These are phyloP conservation scores for Prietella phreatophila DNA, from an alignment of 2,113 vertebrate species.

Conservation along the genomic window DNA sequence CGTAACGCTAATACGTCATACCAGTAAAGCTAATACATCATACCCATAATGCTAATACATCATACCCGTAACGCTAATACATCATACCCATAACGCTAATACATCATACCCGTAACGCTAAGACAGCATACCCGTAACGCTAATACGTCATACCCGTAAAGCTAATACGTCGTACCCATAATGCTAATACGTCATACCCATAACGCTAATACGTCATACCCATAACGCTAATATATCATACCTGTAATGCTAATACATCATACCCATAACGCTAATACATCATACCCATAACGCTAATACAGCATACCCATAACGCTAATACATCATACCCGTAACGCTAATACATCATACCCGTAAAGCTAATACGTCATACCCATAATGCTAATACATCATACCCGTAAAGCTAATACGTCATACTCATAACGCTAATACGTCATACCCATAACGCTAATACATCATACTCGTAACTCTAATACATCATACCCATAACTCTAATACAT, in stretches of 20 bases:
- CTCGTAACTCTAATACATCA: background rate
- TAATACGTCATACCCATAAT: background rate
- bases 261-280: background rate
- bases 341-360: background rate
- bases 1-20: background rate
- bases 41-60: background rate
- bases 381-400: background rate
- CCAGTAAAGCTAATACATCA: background rate
- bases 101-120: background rate
- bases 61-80: background rate
- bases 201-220: background rate
- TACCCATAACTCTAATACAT: too few species aligned
- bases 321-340: background rate
- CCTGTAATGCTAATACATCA: background rate
- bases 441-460: background rate
- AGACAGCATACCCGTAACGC: background rate
- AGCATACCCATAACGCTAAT: background rate
- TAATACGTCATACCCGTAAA: background rate
- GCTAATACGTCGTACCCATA: background rate
- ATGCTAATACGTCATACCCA: background rate
- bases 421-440: background rate
- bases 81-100: background rate
- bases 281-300: background rate
- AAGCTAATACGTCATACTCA: background rate
- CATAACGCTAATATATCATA: background rate